Percentiles rank a stretch among this genome's conserved stretches.
Conservation (phyloP, 30 jellyfish, hydroid and myxozoan genomes). For the Clytia hemisphaerica region DNA sequence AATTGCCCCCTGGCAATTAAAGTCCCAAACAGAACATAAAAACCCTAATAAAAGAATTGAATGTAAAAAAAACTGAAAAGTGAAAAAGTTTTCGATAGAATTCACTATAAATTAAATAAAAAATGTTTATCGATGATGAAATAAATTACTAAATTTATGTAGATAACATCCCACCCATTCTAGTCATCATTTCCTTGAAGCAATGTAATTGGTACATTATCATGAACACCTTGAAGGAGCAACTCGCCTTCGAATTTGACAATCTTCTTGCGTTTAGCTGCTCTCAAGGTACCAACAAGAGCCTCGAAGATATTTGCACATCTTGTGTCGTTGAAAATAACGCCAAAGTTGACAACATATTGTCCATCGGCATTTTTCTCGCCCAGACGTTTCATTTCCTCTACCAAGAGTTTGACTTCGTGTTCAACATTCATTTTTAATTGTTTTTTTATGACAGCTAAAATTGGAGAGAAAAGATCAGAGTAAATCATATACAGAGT, state of each 20-base stretch:
- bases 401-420: slow-evolving; percentile 81
- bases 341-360: slow-evolving; percentile 73
- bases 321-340: slow-evolving; percentile 65
- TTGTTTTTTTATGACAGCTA: too few species aligned
- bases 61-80: too few species aligned
- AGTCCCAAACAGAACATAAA: too few species aligned
- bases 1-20: too few species aligned
- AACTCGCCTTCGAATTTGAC: slow-evolving; percentile 87
- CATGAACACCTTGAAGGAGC: slow-evolving; percentile 96
- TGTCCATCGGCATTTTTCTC: slow-evolving; percentile 56
- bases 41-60: too few species aligned
- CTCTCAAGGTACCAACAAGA: slow-evolving; percentile 94
- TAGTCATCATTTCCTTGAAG: slow-evolving; percentile 8
- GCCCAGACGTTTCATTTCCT: slow-evolving; percentile 86
- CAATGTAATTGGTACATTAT: slow-evolving; percentile 66
- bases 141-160: too few species aligned
- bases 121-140: too few species aligned
- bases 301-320: slow-evolving; percentile 98
- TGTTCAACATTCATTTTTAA: slow-evolving; percentile 84
- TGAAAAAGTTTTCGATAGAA: too few species aligned
- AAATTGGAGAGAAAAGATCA: too few species aligned
- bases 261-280: slow-evolving; percentile 97
- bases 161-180: too few species aligned
- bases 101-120: too few species aligned
- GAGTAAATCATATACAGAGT: too few species aligned